Conservation (phyloP, 2,888 invertebrate species). For the Muscina levida region DNA sequence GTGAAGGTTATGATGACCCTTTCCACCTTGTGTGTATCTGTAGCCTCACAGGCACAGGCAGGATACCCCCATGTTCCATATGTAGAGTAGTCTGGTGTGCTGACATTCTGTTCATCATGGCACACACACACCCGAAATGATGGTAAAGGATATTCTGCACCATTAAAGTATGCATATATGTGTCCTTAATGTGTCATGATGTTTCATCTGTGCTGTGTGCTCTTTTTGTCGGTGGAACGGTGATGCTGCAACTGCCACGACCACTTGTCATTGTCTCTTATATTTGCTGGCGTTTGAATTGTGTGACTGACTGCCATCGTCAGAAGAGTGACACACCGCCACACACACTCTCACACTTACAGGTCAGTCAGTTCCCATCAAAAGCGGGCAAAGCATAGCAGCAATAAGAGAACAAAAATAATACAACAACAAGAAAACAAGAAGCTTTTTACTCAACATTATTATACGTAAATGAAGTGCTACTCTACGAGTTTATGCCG, state of each 20-base stretch:
- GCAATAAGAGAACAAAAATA: too few relatives aligned
- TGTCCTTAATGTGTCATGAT: background rate
- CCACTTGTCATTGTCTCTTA: background rate
- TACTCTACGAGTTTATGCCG: conserved; percentile 19
- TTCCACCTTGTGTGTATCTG: too few relatives aligned
- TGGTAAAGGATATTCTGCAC: too few relatives aligned
- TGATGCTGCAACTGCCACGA: too few relatives aligned
- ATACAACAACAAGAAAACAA: background rate
- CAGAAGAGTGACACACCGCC: too few relatives aligned
- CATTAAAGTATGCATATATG: background rate
- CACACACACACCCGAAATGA: too few relatives aligned
- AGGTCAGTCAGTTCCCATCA: conserved; percentile 4
- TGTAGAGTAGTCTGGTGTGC: too few relatives aligned
- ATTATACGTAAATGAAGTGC: conserved; percentile 53
- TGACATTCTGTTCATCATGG: too few relatives aligned
- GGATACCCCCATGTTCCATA: too few relatives aligned
- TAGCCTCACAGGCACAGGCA: too few relatives aligned
- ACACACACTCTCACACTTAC: conserved; percentile 1
- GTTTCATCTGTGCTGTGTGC: background rate
- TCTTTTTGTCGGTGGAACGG: background rate
- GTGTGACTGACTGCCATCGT: conserved; percentile 14
- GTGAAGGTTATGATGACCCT: too few relatives aligned
- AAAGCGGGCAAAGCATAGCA: too few relatives aligned
- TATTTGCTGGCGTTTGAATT: background rate
- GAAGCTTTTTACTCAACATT: conserved; percentile 38